Evolutionary conservation across 2,797 vertebrate species (phyloP).

Genomic region (Natrix natrix): DNA sequence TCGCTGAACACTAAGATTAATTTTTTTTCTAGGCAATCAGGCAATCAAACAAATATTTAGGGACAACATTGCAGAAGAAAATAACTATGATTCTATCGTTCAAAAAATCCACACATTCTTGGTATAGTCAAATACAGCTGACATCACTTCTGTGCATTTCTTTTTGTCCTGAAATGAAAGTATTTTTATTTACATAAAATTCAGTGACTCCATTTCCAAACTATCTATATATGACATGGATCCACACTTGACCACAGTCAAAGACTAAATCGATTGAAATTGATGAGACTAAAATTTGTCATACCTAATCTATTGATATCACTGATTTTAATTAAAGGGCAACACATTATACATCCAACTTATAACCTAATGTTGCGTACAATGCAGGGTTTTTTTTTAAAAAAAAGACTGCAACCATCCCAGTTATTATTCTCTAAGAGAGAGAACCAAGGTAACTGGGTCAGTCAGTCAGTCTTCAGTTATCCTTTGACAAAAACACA

Average conservation of each 20-base stretch:
- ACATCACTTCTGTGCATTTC: not conserved
- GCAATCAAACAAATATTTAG: slow-evolving; percentile 27
- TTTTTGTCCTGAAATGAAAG: slow-evolving; percentile 25
- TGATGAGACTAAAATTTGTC: not conserved
- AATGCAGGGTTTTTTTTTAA: not conserved
- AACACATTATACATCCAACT: not conserved
- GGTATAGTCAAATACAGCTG: slow-evolving; percentile 3
- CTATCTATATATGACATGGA: not conserved
- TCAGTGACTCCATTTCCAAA: not conserved
- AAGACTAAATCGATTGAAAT: not conserved
- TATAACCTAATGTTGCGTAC: not conserved
- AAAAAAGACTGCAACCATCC: not conserved
- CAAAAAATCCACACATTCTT: not conserved
- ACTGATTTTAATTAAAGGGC: not conserved
- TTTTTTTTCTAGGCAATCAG: not conserved
- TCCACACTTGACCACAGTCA: not conserved
- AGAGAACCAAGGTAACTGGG: not conserved
- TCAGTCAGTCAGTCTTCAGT: not conserved
- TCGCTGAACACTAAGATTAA: not conserved
- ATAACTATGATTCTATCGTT: not conserved
- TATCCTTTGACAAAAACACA: not conserved
- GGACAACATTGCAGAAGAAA: not conserved
- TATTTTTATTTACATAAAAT: slow-evolving; percentile 24
- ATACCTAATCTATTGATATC: not conserved
- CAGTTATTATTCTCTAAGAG: not conserved